These are phyloP conservation scores for Chesias legatella DNA, from an alignment of 2,888 invertebrate species.

Conservation along the genomic window DNA sequence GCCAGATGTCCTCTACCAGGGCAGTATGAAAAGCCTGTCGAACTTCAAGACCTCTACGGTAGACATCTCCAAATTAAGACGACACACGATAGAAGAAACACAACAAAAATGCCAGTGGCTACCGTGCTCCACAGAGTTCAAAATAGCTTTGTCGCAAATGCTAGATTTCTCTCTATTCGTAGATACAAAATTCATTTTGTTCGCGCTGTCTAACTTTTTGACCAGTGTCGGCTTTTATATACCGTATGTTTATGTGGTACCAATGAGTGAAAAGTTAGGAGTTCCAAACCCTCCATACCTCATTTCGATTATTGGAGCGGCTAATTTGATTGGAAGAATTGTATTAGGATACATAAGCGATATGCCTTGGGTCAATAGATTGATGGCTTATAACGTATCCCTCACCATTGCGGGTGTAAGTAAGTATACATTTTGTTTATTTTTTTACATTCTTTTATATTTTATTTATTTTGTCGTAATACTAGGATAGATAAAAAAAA, in stretches of 20 bases:
- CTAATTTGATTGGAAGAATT: slow-evolving; percentile 94
- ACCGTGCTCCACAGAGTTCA: slow-evolving; percentile 85
- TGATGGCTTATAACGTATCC: slow-evolving; percentile 93
- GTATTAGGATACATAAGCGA: slow-evolving; percentile 93
- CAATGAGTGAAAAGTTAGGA: slow-evolving; percentile 84
- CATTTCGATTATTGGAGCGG: slow-evolving; percentile 90
- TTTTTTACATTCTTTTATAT: too few relatives aligned
- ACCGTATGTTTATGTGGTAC: slow-evolving; percentile 92
- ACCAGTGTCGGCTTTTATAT: slow-evolving; percentile 97
- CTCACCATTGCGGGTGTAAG: slow-evolving; percentile 93
- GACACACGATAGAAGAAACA: slow-evolving; percentile 61
- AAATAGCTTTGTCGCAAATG: slow-evolving; percentile 88
- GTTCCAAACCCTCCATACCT: slow-evolving; percentile 84
- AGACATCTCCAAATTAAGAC: slow-evolving; percentile 44
- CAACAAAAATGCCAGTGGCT: slow-evolving; percentile 79
- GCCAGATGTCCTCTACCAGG: slow-evolving; percentile 94
- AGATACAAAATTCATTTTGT: slow-evolving; percentile 93
- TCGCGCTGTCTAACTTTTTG: slow-evolving; percentile 95
- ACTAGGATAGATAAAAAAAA: too few relatives aligned
- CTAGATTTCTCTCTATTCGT: slow-evolving; percentile 91
- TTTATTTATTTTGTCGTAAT: too few relatives aligned
- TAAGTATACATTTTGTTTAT: slow-evolving; percentile 67
- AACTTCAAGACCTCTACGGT: slow-evolving; percentile 76
- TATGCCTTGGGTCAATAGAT: slow-evolving; percentile 94
- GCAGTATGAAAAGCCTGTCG: slow-evolving; percentile 82